Base-by-base conservation (phyloP, 2,797 vertebrate species). In the Neopelma chrysocephalum region DNA sequence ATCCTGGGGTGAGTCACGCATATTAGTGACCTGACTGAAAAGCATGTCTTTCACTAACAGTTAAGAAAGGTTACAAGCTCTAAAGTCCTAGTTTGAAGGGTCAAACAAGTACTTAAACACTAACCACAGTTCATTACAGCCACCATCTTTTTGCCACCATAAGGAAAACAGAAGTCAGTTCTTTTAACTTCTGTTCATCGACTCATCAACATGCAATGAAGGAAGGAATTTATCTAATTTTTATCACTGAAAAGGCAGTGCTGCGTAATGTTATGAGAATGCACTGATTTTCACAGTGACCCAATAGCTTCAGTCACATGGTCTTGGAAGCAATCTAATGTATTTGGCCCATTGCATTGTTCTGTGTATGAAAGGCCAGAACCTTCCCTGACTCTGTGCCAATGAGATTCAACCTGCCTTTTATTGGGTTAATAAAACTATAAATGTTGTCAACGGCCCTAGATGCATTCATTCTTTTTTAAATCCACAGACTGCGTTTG, bases 31-130 rank as follows among this genome's bases (percentile, higher is more conserved):
- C 32, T 73, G 82, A 4, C 14, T 34, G 89, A 56, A 84, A 90
- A 82, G 7, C 53, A 43, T n/a, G 29, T 48, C 60, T 85, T 87
- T 65, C 56, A 66, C 79, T 90, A 90, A 48, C 12, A 38, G 64
- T 51, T 84, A 89, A 82, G 56, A 76, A 87, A 90, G 43, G 45
- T 72, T 91, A 92, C 89, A 92, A 95, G n/a, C 62, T 84, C 34
- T 65, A 88, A 82, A 58, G 21, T 64, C 40, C 69, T 82, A 64
- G 7, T 76, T 58, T 84, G 51, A 60, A 9, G 7, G 36, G 42
- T 76, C 78, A 84, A 79, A 62, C 25, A 90, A 93, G 83, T 51
- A 43, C 70, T 93, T 90, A 75, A 79, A 53, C 40, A 81, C 32
- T 77, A 77, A 54, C 36, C 1, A 1, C 22, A 89, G 11, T 79